Percentiles rank a stretch among this genome's conserved stretches.
Evolutionary conservation across 2,797 vertebrate genomes (phyloP).

Genomic region (Alfaro cultratus): DNA sequence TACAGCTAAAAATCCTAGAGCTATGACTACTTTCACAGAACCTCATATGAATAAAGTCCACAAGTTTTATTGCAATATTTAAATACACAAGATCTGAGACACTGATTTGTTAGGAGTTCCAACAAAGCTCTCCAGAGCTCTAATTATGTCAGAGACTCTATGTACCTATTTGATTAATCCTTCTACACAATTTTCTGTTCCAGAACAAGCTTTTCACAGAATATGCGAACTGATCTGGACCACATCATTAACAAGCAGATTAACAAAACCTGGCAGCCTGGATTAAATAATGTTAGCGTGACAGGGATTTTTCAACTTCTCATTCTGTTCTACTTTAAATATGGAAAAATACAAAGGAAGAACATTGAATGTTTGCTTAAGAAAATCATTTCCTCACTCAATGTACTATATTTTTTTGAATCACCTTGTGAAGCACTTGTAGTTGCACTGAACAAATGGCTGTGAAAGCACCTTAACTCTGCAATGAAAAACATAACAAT

Average conservation of each 20-base stretch:
- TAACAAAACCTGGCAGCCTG: constrained; percentile 1
- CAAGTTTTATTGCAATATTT: not conserved
- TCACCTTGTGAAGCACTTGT: not conserved
- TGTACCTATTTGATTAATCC: not conserved
- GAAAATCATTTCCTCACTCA: not conserved
- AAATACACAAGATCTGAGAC: not conserved
- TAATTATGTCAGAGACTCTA: not conserved
- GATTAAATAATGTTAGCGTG: not conserved
- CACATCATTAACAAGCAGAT: constrained; percentile 1
- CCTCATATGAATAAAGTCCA: not conserved
- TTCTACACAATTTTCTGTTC: not conserved
- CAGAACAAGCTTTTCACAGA: not conserved
- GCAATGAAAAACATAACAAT: constrained; percentile 33
- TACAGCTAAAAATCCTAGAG: not conserved
- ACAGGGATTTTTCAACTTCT: not conserved
- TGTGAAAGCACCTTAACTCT: not conserved
- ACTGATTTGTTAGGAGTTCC: not conserved
- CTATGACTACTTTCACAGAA: not conserved
- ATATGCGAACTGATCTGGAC: not conserved
- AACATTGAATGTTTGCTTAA: not conserved
- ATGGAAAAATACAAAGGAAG: not conserved
- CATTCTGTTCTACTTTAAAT: not conserved
- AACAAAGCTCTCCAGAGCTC: not conserved
- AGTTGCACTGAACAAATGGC: not conserved
- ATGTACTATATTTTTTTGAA: not conserved